Evolutionary conservation across 2,797 vertebrate species (phyloP), one percentile per base, ranked within the genome.

Genomic region (Cyclopterus lumpus): DNA sequence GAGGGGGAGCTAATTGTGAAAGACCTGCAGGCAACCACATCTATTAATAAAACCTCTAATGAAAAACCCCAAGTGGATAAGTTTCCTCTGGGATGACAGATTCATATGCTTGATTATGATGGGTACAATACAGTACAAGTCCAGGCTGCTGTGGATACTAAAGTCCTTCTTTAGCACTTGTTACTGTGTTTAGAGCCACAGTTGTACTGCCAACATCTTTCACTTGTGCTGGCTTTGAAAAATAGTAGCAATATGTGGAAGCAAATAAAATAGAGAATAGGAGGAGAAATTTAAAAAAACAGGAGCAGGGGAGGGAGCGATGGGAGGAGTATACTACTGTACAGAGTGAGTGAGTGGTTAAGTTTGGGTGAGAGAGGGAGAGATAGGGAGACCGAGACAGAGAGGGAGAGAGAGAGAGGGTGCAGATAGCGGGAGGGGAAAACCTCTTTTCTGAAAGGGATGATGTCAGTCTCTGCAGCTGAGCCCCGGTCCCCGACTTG

Each of bases 391-490:
- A 12, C 82, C 36, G 30, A 44, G 49, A 61, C 15, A 81, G 72
- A 67, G 53, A 40, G 67, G 70, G 48, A 69, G 67, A 67, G 78
- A 77, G 79, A 71, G 73, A 84, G 84, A 85, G 83, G 85, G 92
- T 92, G 93, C 90, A 93, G 92, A 91, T 88, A 90, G 88, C 90
- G 91, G 93, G 93, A 93, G 93, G 93, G 93, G 92, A 94, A 95
- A 95, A 94, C 94, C 93, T 94, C 92, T 92, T 93, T 92, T 92
- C 93, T 92, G 93, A 94, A 93, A 93, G 92, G 88, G 94, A 95
- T 95, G 95, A 96, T 95, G 95, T 95, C 95, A 96, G 94, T 94
- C 94, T 95, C 94, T 95, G 94, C 94, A 95, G 94, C 94, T 94
- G 94, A 95, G 94, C 93, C 92, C 89, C 67, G 86, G 82, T 93